Evolutionary conservation across 2,797 vertebrate species (phyloP), one percentile per base, ranked within the genome.

Genomic region (Prionace glauca): DNA sequence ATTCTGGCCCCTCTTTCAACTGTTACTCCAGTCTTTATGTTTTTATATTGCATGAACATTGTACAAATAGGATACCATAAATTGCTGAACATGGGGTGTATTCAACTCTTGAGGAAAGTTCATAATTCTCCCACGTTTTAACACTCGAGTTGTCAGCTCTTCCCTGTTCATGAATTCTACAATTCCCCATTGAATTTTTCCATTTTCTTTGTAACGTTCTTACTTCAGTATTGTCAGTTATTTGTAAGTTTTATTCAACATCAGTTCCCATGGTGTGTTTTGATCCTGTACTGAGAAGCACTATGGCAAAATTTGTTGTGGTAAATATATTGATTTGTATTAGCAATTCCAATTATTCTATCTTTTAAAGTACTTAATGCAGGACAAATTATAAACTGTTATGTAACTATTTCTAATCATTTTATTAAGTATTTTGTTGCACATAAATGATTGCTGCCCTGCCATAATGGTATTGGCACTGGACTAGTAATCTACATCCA

Each of bases 311-410:
- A 56, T 67, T 60, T 92, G 84, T 24, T 56, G 22, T 24, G 7
- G 24, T 1, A 87, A 87, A 87, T 87, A 26, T 87, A 92, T 36
- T 92, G 90, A 36, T 92, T 92, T n/a, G 32, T 29, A 91, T 91
- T 65, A 91, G n/a, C 20, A 18, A 8, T 91, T 67, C 32, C 41
- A 86, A 45, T 86, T 86, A 36, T 86, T 86, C 81, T 86, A 86
- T 3, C 81, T 9, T 50, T 18, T 26, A 50, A 50, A 24, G 45
- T 87, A 11, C 41, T 41, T 50, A 1, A 45, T 56, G 84, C 45
- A 87, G 41, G 56, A 24, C 36, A 50, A 56, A 87, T 87, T 50
- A 24, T 50, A 56, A 87, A 50, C 26, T 50, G 22, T 87, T 87
- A 22, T 8, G 45, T 81, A 45, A 86, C 81, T 41, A 36, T 36